phyloP scores from a whole-genome alignment of 2,113 vertebrate genomes.

The Sprattus sprattus region DNA sequence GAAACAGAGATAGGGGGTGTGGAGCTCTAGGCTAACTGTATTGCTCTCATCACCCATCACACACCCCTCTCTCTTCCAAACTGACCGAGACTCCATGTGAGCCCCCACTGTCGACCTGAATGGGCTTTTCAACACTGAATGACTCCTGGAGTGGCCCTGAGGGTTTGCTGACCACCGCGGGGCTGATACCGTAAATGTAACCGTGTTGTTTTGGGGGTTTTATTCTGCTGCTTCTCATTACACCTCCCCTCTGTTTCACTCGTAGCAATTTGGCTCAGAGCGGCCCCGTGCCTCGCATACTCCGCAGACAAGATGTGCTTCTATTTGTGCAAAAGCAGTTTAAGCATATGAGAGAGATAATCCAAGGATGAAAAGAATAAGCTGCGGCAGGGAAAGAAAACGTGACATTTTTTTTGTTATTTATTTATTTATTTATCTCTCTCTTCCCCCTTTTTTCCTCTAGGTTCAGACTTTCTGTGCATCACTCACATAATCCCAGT shows the following conservation, averaged over 20 bases:
- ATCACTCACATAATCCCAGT: conserved; percentile 94
- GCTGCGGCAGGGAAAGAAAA: neutral
- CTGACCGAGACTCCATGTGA: neutral
- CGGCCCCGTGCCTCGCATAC: neutral
- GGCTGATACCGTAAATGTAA: neutral
- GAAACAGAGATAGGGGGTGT: neutral
- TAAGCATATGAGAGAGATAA: conserved; percentile 17
- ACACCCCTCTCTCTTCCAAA: neutral
- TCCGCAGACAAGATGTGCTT: neutral
- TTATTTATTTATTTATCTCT: conserved; percentile 10
- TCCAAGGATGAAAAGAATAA: conserved; percentile 17
- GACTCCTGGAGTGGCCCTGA: neutral
- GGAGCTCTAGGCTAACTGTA: conserved; percentile 18
- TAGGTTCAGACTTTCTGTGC: conserved; percentile 93
- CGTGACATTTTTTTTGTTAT: conserved; percentile 2
- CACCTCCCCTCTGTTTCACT: neutral
- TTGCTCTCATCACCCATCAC: conserved; percentile 15
- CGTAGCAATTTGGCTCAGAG: neutral
- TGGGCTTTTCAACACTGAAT: neutral
- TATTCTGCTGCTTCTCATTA: neutral
- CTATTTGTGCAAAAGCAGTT: conserved; percentile 12
- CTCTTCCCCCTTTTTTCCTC: conserved; percentile 48
- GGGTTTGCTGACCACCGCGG: neutral
- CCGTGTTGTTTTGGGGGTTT: neutral
- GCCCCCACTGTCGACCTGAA: neutral